Evolutionary conservation across 2,888 invertebrate species (phyloP).

Genomic region (Clostera curtula): DNA sequence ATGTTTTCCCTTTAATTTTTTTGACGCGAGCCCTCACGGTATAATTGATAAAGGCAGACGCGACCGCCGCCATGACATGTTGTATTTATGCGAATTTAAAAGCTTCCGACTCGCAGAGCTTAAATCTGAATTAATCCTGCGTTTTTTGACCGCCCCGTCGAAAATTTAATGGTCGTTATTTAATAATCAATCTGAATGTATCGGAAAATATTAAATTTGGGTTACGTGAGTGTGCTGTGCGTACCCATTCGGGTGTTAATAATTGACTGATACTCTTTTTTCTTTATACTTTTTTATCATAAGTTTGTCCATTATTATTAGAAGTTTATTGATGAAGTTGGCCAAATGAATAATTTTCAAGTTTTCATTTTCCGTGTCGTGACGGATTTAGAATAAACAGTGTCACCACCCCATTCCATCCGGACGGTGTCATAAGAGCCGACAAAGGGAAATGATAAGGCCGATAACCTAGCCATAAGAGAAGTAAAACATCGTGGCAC

Average conservation of each 20-base stretch:
- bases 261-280: neutral
- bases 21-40: slow-evolving; percentile 48
- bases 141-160: slow-evolving; percentile 46
- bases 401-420: too few species aligned
- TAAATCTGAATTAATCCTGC: slow-evolving; percentile 60
- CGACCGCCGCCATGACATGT: slow-evolving; percentile 54
- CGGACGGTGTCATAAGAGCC: too few species aligned
- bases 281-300: neutral
- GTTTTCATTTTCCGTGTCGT: too few species aligned
- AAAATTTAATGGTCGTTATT: slow-evolving; percentile 45
- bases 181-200: slow-evolving; percentile 33
- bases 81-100: slow-evolving; percentile 70
- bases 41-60: slow-evolving; percentile 68
- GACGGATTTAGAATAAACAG: too few species aligned
- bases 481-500: too few species aligned
- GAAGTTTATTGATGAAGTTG: too few species aligned
- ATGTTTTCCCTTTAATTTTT: slow-evolving; percentile 41
- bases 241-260: neutral
- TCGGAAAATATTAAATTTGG: neutral
- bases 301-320: neutral
- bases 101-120: slow-evolving; percentile 56
- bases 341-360: too few species aligned
- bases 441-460: too few species aligned
- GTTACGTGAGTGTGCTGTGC: neutral
- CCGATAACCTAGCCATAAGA: too few species aligned